Base-by-base conservation (phyloP, 2,797 vertebrate species). In the Neosalanx taihuensis region DNA sequence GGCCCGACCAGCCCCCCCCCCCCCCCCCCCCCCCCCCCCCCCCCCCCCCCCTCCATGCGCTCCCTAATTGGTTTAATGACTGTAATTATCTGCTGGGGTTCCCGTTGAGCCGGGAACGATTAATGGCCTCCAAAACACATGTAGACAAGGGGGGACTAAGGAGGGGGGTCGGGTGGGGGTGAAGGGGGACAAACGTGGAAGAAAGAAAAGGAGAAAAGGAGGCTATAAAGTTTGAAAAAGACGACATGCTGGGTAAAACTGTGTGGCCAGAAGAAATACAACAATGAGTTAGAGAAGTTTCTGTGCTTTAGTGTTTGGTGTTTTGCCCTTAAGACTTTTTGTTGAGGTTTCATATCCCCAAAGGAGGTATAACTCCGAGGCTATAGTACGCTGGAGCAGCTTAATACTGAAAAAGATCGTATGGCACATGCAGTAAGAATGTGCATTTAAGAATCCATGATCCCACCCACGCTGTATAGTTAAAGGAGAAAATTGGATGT, bases 1-100 rank as follows among this genome's bases (percentile, higher is more conserved):
- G 92, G 87, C 83, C 81, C 75, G 79, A 85, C 83, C 85, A 76
- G 88, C 83, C 87, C 87, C 90, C 81, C 84, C 76, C 86, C 23
- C 23, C 90, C 81, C 84, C 76, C 86, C 88, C 91, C 90, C 23
- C 23, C 90, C 81, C 84, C 76, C 86, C 83, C 87, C 87, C 90
- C 81, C 84, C 76, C 86, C 23, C 23, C 90, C 81, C 84, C 76
- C 86, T 88, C 91, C 90, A 90, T 92, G 89, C 89, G 89, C 87
- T 87, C 85, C 87, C 88, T 92, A 93, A 93, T 93, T 92, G 90
- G 86, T 91, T 92, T 93, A 94, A 93, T 93, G 91, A 91, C 88
- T 71, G 79, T 92, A 90, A 94, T 94, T 94, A 93, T 93, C 91
- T 91, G 85, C 91, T 90, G 91, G 89, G 91, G 90, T 92, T 90